phyloP scores from a whole-genome alignment of 2,113 vertebrate species.

The Lipotes vexillifer region DNA sequence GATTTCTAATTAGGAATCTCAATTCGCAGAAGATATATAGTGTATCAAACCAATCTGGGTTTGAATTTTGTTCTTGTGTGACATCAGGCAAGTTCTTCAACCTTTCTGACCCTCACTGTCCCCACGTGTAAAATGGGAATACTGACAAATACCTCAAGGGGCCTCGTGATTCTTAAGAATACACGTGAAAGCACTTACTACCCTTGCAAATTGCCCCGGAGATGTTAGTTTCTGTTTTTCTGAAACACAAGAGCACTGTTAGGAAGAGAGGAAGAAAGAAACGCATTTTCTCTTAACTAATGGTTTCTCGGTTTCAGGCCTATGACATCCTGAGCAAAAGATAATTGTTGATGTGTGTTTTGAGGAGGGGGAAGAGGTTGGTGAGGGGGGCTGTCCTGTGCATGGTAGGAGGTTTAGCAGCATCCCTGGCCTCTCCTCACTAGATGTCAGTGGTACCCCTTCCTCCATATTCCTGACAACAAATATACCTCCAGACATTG shows the following conservation, averaged over 20 bases:
- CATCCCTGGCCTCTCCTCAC: neutral
- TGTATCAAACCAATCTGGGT: neutral
- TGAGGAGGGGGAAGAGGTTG: accelerated
- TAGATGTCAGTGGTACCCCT: neutral
- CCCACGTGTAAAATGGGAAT: neutral
- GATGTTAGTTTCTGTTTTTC: neutral
- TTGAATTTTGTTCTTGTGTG: neutral
- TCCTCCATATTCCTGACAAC: neutral
- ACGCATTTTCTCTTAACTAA: neutral
- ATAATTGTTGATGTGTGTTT: neutral
- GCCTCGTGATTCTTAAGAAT: neutral
- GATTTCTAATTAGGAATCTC: neutral
- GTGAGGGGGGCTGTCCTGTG: neutral
- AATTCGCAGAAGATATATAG: neutral
- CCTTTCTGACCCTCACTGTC: neutral
- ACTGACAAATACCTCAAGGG: neutral
- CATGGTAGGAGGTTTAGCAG: neutral
- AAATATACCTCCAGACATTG: neutral
- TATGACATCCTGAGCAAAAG: neutral
- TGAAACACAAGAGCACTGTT: neutral
- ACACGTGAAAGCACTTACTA: neutral
- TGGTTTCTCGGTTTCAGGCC: neutral
- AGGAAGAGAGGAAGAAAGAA: neutral
- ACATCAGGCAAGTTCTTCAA: neutral
- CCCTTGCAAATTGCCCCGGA: neutral